Evolutionary conservation across 1,140 invertebrate genomes (phyloP).

Genomic region (Lerema accius): DNA sequence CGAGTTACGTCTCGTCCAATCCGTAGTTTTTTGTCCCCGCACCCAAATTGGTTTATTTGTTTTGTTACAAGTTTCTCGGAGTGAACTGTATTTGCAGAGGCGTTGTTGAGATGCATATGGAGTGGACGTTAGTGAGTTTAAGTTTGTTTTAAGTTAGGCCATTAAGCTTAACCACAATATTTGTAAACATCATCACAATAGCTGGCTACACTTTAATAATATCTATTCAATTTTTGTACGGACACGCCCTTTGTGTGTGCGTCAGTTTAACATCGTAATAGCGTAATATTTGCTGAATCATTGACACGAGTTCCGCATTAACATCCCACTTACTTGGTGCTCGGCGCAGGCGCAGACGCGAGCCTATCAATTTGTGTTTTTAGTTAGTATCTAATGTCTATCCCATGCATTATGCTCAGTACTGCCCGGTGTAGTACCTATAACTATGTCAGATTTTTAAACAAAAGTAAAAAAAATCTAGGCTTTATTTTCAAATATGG

Average conservation of each 20-base stretch:
- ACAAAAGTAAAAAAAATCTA: too few species aligned
- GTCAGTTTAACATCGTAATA: constrained; percentile 33
- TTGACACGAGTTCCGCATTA: constrained; percentile 37
- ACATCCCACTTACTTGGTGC: constrained; percentile 29
- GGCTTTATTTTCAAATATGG: too few species aligned
- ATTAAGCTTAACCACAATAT: constrained; percentile 42
- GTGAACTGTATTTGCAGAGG: constrained; percentile 70
- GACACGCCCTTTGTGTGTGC: constrained; percentile 43
- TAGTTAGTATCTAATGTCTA: constrained; percentile 1
- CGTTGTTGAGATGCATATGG: constrained; percentile 53
- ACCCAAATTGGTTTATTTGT: constrained; percentile 79
- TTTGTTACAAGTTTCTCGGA: constrained; percentile 70
- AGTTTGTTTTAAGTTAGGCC: constrained; percentile 39
- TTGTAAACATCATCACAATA: constrained; percentile 34
- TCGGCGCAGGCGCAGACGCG: background rate
- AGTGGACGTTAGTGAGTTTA: constrained; percentile 42
- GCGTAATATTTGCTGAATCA: constrained; percentile 36
- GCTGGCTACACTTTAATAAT: constrained; percentile 4
- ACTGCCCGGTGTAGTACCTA: too few species aligned
- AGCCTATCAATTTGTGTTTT: constrained; percentile 14
- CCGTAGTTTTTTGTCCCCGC: constrained; percentile 65
- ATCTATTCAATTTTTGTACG: constrained; percentile 21
- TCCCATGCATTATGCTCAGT: background rate
- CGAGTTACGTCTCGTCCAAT: constrained; percentile 56
- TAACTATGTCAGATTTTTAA: too few species aligned